phyloP scores from a whole-genome alignment of 2,113 vertebrate genomes.

The Peucedramus taeniatus region DNA sequence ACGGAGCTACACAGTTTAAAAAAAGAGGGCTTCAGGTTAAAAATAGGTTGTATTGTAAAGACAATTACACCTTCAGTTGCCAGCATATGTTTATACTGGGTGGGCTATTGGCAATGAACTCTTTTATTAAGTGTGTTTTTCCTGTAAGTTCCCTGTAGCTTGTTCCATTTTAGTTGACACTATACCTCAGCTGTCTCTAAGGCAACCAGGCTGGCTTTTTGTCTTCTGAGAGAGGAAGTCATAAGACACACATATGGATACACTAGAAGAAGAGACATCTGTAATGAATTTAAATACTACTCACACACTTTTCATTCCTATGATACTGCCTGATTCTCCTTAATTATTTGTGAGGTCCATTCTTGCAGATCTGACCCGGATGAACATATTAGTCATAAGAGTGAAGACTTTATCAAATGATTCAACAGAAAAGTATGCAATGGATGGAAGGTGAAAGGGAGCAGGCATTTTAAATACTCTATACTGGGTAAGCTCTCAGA shows the following conservation, averaged over 20 bases:
- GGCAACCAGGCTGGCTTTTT: slow-evolving; percentile 21
- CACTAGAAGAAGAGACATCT: not conserved
- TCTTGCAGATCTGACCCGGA: not conserved
- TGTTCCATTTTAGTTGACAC: not conserved
- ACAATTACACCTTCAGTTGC: not conserved
- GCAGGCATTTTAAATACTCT: not conserved
- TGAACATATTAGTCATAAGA: not conserved
- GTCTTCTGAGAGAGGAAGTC: not conserved
- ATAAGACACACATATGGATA: not conserved
- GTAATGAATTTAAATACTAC: not conserved
- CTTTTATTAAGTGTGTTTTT: slow-evolving; percentile 40
- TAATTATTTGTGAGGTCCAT: not conserved
- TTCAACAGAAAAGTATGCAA: not conserved
- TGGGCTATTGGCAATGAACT: slow-evolving; percentile 10
- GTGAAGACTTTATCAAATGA: not conserved
- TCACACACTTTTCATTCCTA: not conserved
- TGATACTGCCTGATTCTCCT: not conserved
- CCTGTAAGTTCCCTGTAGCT: slow-evolving; percentile 7
- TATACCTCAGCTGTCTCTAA: not conserved
- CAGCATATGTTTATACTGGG: slow-evolving; percentile 26
- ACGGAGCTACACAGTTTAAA: not conserved
- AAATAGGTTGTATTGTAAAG: not conserved
- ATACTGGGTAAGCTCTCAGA: not conserved
- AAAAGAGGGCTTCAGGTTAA: not conserved
- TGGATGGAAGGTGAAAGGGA: not conserved